Conservation (phyloP, 2,888 invertebrate species). For the Drosophila pseudotalamancana region DNA sequence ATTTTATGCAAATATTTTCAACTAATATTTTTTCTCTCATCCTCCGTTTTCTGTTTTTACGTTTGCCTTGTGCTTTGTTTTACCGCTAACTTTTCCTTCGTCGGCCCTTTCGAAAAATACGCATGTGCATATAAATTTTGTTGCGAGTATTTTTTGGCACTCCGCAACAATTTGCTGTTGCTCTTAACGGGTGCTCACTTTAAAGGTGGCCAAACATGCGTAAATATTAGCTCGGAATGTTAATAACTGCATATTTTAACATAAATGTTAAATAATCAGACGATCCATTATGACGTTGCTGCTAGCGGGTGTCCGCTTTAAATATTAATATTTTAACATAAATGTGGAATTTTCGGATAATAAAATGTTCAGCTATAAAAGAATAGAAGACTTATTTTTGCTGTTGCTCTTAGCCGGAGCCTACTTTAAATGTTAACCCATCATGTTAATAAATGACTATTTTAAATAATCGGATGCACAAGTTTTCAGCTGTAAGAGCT, state of each 20-base stretch:
- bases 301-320: no score
- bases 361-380: no score
- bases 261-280: neutral
- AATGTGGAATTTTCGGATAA: no score
- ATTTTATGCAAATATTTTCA: conserved; percentile 54
- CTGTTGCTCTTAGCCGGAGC: no score
- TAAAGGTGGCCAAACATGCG: neutral
- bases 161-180: conserved; percentile 17
- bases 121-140: conserved; percentile 25
- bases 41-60: neutral
- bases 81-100: conserved; percentile 23
- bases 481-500: no score
- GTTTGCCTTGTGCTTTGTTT: conserved; percentile 1
- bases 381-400: no score
- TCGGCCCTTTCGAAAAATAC: conserved; percentile 13
- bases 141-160: neutral
- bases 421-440: no score
- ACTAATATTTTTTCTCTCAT: conserved; percentile 22
- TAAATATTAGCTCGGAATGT: conserved; percentile 9
- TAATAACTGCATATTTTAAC: neutral
- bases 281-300: no score
- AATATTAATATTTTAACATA: no score
- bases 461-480: no score
- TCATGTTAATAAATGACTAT: no score
- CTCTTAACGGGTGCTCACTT: neutral